Evolutionary conservation across 1,140 invertebrate species (phyloP).

Genomic region (Brachionus manjavacas): DNA sequence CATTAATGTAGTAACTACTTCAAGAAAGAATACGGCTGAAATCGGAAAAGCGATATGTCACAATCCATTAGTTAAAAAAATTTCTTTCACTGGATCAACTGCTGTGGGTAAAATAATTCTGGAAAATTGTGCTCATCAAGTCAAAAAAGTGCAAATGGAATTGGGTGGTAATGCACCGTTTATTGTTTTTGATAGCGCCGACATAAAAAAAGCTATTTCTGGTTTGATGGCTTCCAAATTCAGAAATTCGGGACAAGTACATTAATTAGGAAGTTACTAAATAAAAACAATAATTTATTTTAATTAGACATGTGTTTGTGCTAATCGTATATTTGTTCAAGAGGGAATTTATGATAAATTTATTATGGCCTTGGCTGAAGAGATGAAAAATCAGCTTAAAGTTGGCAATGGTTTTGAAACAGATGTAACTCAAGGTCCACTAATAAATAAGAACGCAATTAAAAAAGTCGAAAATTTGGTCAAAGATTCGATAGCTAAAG

Average conservation of each 20-base stretch:
- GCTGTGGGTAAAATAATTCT: constrained; percentile 68
- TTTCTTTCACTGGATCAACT: constrained; percentile 81
- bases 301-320: constrained; percentile 83
- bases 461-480: constrained; percentile 71
- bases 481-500: constrained; percentile 76
- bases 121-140: constrained; percentile 72
- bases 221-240: constrained; percentile 88
- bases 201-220: constrained; percentile 78
- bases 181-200: constrained; percentile 87
- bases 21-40: constrained; percentile 67
- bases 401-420: constrained; percentile 73
- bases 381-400: constrained; percentile 68
- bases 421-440: constrained; percentile 75
- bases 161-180: constrained; percentile 97
- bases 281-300: background rate
- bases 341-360: constrained; percentile 77
- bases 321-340: constrained; percentile 88
- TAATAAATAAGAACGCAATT: constrained; percentile 82
- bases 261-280: background rate
- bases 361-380: constrained; percentile 66
- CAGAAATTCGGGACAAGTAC: constrained; percentile 79
- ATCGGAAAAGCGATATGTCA: constrained; percentile 82
- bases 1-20: constrained; percentile 83
- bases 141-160: constrained; percentile 85
- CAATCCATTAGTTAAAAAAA: constrained; percentile 73